Evolutionary conservation across 2,888 invertebrate genomes (phyloP).

Genomic region (Philereme vetulata): DNA sequence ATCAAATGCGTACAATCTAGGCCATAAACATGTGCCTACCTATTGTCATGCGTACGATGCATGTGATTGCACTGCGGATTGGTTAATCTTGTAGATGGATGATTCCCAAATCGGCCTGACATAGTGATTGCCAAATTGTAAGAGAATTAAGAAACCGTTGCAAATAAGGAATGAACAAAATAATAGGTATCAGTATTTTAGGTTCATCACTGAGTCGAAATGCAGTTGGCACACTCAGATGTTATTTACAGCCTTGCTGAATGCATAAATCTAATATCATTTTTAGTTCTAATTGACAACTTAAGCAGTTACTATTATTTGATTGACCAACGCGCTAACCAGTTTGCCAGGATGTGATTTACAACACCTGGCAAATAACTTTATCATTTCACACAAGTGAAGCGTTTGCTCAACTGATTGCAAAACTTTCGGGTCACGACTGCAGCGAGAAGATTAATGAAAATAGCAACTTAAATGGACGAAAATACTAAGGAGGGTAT

Average conservation of each 20-base stretch:
- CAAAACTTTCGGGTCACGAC: slow-evolving; percentile 41
- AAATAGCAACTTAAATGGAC: slow-evolving; percentile 25
- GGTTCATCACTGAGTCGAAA: slow-evolving; percentile 7
- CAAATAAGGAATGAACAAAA: slow-evolving; percentile 14
- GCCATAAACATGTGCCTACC: slow-evolving; percentile 37
- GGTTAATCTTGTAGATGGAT: slow-evolving; percentile 29
- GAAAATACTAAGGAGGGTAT: slow-evolving; percentile 18
- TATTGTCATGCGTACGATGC: slow-evolving; percentile 43
- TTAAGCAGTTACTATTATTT: slow-evolving; percentile 35
- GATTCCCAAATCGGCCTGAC: slow-evolving; percentile 25
- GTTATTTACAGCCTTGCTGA: slow-evolving; percentile 11
- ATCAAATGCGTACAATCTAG: slow-evolving; percentile 23
- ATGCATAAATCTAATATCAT: slow-evolving; percentile 20
- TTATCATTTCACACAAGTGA: slow-evolving; percentile 49
- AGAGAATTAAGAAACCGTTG: slow-evolving; percentile 13
- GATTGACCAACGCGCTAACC: slow-evolving; percentile 32
- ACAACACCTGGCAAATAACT: slow-evolving; percentile 44
- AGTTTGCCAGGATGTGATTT: slow-evolving; percentile 37
- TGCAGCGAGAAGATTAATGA: slow-evolving; percentile 30
- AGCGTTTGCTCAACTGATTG: slow-evolving; percentile 46
- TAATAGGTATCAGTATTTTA: slow-evolving; percentile 5
- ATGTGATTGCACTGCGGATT: slow-evolving; percentile 40
- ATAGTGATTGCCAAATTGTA: slow-evolving; percentile 11
- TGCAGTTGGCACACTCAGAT: slow-evolving; percentile 14
- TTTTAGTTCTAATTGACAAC: slow-evolving; percentile 26